Evolutionary conservation across 2,888 invertebrate species (phyloP).

Genomic region (Poecilus cupreus): DNA sequence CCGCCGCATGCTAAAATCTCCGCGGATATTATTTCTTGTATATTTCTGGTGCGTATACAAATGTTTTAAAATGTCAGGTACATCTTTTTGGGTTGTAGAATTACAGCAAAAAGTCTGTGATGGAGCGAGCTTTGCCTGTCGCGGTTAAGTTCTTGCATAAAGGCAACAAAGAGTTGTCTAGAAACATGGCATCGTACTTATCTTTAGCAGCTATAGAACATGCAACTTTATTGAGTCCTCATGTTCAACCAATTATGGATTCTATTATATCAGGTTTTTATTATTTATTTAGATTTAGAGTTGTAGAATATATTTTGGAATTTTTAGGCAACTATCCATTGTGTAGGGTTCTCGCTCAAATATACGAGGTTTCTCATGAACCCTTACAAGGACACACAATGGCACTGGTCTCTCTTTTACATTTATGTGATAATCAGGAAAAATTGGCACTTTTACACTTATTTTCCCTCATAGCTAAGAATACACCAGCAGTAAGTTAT

Average conservation of each 20-base stretch:
- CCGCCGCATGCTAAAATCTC: conserved; percentile 98
- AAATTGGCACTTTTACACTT: conserved; percentile 88
- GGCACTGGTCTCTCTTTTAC: conserved; percentile 86
- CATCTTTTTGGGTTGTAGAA: conserved; percentile 73
- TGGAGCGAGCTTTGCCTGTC: conserved; percentile 90
- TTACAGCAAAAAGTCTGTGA: conserved; percentile 82
- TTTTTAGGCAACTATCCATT: conserved; percentile 88
- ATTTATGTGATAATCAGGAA: conserved; percentile 90
- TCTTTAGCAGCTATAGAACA: conserved; percentile 95
- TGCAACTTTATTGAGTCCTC: conserved; percentile 88
- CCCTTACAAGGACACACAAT: conserved; percentile 90
- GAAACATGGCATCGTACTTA: conserved; percentile 93
- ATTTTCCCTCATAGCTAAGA: conserved; percentile 87
- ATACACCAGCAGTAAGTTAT: conserved; percentile 81
- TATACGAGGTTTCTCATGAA: conserved; percentile 91
- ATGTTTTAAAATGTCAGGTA: neutral
- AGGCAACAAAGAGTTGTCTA: conserved; percentile 90
- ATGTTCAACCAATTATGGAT: conserved; percentile 92
- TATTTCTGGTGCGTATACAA: conserved; percentile 84
- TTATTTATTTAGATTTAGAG: neutral
- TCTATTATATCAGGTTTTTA: conserved; percentile 87
- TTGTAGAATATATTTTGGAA: neutral
- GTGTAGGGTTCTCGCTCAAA: conserved; percentile 90
- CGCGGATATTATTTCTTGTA: conserved; percentile 94
- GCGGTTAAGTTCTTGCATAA: conserved; percentile 94